Evolutionary conservation across 2,888 invertebrate genomes (phyloP).

Genomic region (Lithophane ornitopus): DNA sequence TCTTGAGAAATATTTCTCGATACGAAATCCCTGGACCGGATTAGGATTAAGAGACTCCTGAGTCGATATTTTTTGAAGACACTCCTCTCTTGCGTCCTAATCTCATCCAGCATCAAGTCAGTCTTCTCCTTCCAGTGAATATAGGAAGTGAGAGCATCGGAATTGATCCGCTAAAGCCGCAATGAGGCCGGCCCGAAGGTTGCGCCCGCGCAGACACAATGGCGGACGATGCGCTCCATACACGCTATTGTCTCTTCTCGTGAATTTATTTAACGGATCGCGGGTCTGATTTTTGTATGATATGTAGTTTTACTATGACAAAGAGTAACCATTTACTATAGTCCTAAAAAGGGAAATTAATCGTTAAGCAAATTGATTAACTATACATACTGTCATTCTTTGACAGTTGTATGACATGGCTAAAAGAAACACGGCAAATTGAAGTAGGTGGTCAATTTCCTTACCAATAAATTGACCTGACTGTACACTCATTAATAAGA

Average conservation of each 20-base stretch:
- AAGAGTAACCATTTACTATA: background rate
- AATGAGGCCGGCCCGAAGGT: slow-evolving; percentile 63
- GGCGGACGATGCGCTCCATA: slow-evolving; percentile 50
- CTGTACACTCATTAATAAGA: background rate
- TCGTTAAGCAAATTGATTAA: background rate
- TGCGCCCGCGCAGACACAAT: slow-evolving; percentile 59
- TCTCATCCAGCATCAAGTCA: background rate
- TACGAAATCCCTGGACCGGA: background rate
- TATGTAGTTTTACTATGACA: background rate
- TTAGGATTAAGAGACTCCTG: background rate
- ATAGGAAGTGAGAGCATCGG: slow-evolving; percentile 66
- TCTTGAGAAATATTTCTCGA: background rate
- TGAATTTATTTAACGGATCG: slow-evolving; percentile 63
- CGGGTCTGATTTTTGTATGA: slow-evolving; percentile 20
- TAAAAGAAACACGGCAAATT: too few relatives aligned
- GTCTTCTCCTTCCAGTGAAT: slow-evolving; percentile 32
- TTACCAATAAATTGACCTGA: background rate
- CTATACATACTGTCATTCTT: background rate
- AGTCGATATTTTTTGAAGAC: background rate
- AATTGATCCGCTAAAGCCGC: slow-evolving; percentile 61
- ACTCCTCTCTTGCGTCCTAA: too few relatives aligned
- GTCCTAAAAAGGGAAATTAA: background rate
- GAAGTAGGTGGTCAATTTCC: background rate
- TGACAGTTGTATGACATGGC: background rate
- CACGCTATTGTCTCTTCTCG: slow-evolving; percentile 46